Conservation (phyloP, 2,888 invertebrate species). For the Cabera pusaria region DNA sequence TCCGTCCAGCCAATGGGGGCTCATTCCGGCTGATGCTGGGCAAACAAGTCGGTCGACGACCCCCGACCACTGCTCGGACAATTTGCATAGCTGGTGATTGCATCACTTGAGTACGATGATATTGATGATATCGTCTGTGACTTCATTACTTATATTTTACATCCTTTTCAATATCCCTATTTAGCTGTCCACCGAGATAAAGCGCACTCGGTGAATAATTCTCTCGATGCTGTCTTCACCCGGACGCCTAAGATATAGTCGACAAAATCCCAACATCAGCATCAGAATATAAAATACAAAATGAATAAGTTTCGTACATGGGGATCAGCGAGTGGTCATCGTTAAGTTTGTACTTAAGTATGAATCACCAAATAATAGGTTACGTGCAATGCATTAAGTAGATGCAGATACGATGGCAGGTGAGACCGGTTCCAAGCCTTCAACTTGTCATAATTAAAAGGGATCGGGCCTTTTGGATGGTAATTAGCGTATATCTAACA, state of each 20-base stretch:
- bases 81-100: slow-evolving; percentile 77
- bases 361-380: slow-evolving; percentile 38
- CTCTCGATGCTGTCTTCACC: not conserved
- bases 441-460: slow-evolving; percentile 58
- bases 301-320: slow-evolving; percentile 23
- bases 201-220: not conserved
- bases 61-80: slow-evolving; percentile 54
- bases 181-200: slow-evolving; percentile 2
- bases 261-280: slow-evolving; percentile 22
- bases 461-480: slow-evolving; percentile 41
- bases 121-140: slow-evolving; percentile 48
- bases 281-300: slow-evolving; percentile 30
- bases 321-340: slow-evolving; percentile 31
- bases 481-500: slow-evolving; percentile 52
- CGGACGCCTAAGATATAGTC: slow-evolving; percentile 10
- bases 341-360: slow-evolving; percentile 31
- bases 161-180: slow-evolving; percentile 6
- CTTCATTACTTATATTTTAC: slow-evolving; percentile 16
- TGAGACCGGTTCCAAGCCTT: slow-evolving; percentile 44
- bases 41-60: slow-evolving; percentile 70
- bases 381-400: slow-evolving; percentile 31
- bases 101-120: slow-evolving; percentile 66
- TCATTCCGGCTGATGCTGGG: slow-evolving; percentile 58
- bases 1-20: slow-evolving; percentile 64
- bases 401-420: slow-evolving; percentile 40